Evolutionary conservation across 2,888 invertebrate species (phyloP).

Genomic region (Orthonevra nobilis): DNA sequence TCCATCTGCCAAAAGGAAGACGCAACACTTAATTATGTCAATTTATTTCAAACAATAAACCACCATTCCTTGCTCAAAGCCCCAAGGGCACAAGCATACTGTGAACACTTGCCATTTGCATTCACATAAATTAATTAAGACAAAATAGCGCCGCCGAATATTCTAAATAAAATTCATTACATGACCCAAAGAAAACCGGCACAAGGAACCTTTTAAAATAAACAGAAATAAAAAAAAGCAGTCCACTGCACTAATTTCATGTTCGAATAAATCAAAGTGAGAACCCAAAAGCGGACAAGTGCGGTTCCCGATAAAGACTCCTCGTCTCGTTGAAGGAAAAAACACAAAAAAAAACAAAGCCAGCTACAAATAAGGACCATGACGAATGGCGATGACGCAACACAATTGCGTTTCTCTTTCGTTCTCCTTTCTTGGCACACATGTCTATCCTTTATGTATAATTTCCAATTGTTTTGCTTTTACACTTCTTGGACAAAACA

Average conservation of each 20-base stretch:
- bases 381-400: constrained; percentile 60
- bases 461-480: no score
- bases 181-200: constrained; percentile 23
- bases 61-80: constrained; percentile 13
- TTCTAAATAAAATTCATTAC: constrained; percentile 32
- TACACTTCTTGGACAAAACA: constrained; percentile 25
- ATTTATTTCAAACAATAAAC: constrained; percentile 13
- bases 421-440: neutral
- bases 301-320: constrained; percentile 44
- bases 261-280: constrained; percentile 61
- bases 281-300: constrained; percentile 49
- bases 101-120: constrained; percentile 42
- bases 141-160: neutral
- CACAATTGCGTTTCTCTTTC: constrained; percentile 32
- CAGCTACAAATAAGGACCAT: constrained; percentile 28
- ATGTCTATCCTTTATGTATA: neutral
- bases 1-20: constrained; percentile 6
- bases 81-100: constrained; percentile 27
- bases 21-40: constrained; percentile 39
- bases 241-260: constrained; percentile 40
- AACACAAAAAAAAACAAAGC: constrained; percentile 1
- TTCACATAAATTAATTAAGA: constrained; percentile 60
- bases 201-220: no score
- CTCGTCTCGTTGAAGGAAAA: no score
- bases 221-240: neutral